Evolutionary conservation across 2,113 vertebrate species (phyloP).

Genomic region (Corythornis cristatus): DNA sequence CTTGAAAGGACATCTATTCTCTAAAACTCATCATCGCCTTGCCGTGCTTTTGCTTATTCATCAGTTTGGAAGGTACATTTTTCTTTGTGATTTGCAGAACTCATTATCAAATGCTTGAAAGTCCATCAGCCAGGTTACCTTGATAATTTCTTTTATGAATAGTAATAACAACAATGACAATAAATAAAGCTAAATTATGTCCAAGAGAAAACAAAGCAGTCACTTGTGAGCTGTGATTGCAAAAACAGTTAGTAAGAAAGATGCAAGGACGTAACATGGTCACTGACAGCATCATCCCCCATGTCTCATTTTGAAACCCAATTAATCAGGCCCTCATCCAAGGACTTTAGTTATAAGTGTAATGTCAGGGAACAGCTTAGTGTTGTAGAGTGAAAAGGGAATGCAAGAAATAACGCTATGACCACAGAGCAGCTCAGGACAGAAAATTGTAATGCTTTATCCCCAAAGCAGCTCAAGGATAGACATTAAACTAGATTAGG

Average conservation of each 20-base stretch:
- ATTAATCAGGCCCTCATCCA: neutral
- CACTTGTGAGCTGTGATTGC: neutral
- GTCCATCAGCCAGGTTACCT: slow-evolving; percentile 13
- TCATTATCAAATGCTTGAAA: slow-evolving; percentile 14
- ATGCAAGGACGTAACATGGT: neutral
- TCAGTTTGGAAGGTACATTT: neutral
- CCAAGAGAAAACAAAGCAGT: slow-evolving; percentile 10
- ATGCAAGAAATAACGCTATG: neutral
- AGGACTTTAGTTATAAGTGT: neutral
- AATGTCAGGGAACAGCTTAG: neutral
- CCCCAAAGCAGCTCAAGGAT: neutral
- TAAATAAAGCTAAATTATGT: slow-evolving; percentile 27
- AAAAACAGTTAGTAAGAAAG: neutral
- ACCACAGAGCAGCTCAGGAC: neutral
- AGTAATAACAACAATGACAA: neutral
- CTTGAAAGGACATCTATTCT: neutral
- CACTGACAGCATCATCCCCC: neutral
- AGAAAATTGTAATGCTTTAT: neutral
- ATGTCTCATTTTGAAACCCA: neutral
- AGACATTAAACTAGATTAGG: neutral
- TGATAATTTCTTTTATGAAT: slow-evolving; percentile 39
- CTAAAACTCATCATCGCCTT: slow-evolving; percentile 1
- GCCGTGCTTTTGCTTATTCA: neutral
- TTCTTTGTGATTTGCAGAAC: slow-evolving; percentile 22
- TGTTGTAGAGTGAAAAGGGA: neutral